Conservation (phyloP, 2,888 invertebrate genomes). For the Sesamia inferens region DNA sequence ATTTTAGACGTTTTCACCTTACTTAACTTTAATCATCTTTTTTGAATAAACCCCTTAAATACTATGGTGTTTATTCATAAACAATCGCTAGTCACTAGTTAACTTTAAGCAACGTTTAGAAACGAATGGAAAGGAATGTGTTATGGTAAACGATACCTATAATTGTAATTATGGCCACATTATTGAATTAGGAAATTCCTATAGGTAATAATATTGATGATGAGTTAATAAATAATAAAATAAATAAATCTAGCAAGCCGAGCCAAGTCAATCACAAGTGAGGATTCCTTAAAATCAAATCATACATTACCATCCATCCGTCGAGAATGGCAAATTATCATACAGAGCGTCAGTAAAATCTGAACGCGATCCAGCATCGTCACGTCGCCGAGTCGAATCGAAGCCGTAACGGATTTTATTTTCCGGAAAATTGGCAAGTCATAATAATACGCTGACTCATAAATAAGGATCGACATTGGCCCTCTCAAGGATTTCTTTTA, state of each 20-base stretch:
- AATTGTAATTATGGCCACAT: too few relatives aligned
- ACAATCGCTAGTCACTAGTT: too few relatives aligned
- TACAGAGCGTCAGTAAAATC: constrained; percentile 80
- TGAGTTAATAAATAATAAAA: too few relatives aligned
- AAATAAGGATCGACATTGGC: constrained; percentile 88
- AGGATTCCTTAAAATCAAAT: constrained; percentile 66
- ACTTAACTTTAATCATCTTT: too few relatives aligned
- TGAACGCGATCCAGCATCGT: constrained; percentile 77
- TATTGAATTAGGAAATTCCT: not conserved
- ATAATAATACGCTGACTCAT: constrained; percentile 89
- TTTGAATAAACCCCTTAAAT: too few relatives aligned
- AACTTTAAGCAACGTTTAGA: not conserved
- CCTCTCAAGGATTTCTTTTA: constrained; percentile 86
- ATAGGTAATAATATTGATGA: not conserved
- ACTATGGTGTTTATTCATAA: too few relatives aligned
- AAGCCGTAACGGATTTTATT: constrained; percentile 84
- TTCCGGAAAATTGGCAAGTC: constrained; percentile 89
- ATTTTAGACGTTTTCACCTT: too few relatives aligned
- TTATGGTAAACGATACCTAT: too few relatives aligned
- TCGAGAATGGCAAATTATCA: constrained; percentile 74
- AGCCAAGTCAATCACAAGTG: constrained; percentile 20
- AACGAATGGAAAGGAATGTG: too few relatives aligned
- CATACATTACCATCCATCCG: constrained; percentile 58
- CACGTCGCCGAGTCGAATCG: constrained; percentile 75
- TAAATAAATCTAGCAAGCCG: not conserved